Evolutionary conservation across 35 echinoderm and acorn worm genomes (phyloP), one percentile per base, ranked within the genome.

Genomic region (Holothuria glaberrima): DNA sequence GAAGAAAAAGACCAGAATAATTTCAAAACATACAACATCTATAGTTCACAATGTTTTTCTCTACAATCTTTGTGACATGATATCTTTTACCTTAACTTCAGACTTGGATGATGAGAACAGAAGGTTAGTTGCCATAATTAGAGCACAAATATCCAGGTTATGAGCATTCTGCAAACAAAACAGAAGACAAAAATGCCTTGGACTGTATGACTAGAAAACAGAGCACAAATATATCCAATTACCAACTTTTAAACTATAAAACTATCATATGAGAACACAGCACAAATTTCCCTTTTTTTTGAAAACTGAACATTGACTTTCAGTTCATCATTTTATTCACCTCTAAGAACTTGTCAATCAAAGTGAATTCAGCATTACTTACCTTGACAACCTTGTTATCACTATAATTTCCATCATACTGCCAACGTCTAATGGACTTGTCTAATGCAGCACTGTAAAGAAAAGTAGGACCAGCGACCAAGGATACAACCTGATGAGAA

Each of bases 81-180:
- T 84, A 27, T 54, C 62, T 12, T 48, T 69, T 94, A 98, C 95
- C 90, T 98, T 98, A 21, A 98, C 92, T 68, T 82, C 87, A 28
- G 90, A 94, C 26, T 98, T 87, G 27, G 92, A 94, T 71, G 95
- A 98, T 31, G 95, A 94, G 57, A 98, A 98, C 46, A 98, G 57
- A 64, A 86, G 68, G 24, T 60, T 74, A 6, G 87, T 82, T 38
- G 87, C 90, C 71, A 71, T 86, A 20, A 68, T 81, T 20, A 97
- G 62, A 54, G 92, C 86, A 87, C 92, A 92, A 9, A 97, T 86
- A 38, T 73, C 68, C 32, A 92, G 80, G 14, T 88, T 64, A 77
- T 98, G 95, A 71, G 95, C 92, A 94, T 98, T 73, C 95, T 98
- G 68, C 0, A 72, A 59, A 10, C n/a, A 59, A 78, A 89, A 33